A percentile compares a stretch with the other conserved stretches of the same genome.
Conservation (phyloP, 2,797 vertebrate genomes). For the Australoheros facetus region DNA sequence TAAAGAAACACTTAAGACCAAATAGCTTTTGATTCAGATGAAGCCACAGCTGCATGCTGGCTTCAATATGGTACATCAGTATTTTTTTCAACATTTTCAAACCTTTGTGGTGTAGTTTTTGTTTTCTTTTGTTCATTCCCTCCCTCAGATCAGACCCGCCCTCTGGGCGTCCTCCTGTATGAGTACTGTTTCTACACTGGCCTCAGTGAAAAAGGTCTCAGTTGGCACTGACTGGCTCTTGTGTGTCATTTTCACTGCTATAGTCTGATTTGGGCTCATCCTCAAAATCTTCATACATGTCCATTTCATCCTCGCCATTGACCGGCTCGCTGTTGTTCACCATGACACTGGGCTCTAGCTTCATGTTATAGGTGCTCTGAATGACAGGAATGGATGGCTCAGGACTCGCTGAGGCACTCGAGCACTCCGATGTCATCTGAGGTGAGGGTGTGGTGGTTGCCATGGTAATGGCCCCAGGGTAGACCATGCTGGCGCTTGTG, state of each 20-base stretch:
- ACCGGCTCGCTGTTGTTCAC: constrained; percentile 86
- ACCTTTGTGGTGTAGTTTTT: constrained; percentile 71
- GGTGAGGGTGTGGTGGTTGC: constrained; percentile 95
- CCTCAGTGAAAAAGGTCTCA: constrained; percentile 80
- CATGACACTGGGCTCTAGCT: constrained; percentile 89
- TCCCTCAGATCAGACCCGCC: constrained; percentile 64
- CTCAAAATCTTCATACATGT: constrained; percentile 99
- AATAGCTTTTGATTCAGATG: constrained; percentile 93
- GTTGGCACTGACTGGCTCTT: constrained; percentile 95
- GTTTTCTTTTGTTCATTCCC: constrained; percentile 54
- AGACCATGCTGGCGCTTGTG: constrained; percentile 94
- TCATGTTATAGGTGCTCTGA: constrained; percentile 98
- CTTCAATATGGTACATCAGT: constrained; percentile 89
- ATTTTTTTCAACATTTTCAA: constrained; percentile 56
- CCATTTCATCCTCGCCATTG: constrained; percentile 96
- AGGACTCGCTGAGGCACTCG: constrained; percentile 95
- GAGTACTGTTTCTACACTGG: constrained; percentile 52
- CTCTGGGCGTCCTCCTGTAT: constrained; percentile 55
- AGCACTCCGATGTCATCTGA: constrained; percentile 99
- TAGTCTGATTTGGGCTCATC: constrained; percentile 99
- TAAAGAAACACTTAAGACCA: constrained; percentile 99
- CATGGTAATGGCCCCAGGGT: constrained; percentile 97
- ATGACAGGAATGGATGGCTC: constrained; percentile 98
- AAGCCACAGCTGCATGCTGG: constrained; percentile 97
- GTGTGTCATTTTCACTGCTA: constrained; percentile 98